phyloP scores from a whole-genome alignment of 2,797 vertebrate genomes.

The Gambusia yucatana region DNA sequence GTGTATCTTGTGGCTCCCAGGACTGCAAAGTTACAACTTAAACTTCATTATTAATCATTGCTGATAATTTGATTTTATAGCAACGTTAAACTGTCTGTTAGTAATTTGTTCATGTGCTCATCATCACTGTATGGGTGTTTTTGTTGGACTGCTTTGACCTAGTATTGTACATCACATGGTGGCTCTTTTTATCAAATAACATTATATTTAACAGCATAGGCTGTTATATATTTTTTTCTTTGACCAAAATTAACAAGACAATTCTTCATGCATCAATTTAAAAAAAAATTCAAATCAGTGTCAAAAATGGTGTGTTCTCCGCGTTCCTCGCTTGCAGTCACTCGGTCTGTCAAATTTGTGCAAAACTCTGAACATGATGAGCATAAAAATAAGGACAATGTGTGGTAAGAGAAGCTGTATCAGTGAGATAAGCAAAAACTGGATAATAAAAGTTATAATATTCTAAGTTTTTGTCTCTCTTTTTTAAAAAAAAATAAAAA shows the following conservation, averaged over 20 bases:
- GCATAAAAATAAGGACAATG: not conserved
- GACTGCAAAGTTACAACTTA: constrained; percentile 3
- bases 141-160: not conserved
- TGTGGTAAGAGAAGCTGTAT: not conserved
- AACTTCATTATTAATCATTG: constrained; percentile 19
- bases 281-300: not conserved
- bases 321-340: not conserved
- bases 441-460: not conserved
- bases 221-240: not conserved
- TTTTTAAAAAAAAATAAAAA: too few relatives aligned
- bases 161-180: not conserved
- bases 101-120: not conserved
- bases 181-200: not conserved
- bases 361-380: not conserved
- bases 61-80: not conserved
- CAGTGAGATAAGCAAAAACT: not conserved
- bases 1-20: not conserved
- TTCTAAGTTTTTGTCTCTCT: not conserved
- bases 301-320: not conserved
- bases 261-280: not conserved
- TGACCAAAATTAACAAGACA: not conserved
- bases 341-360: not conserved
- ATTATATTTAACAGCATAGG: not conserved
- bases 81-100: not conserved
- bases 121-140: not conserved